Percentiles rank a stretch among this genome's conserved stretches.
phyloP scores from a whole-genome alignment of 2,113 vertebrate species.

The Pachyramphus minor region DNA sequence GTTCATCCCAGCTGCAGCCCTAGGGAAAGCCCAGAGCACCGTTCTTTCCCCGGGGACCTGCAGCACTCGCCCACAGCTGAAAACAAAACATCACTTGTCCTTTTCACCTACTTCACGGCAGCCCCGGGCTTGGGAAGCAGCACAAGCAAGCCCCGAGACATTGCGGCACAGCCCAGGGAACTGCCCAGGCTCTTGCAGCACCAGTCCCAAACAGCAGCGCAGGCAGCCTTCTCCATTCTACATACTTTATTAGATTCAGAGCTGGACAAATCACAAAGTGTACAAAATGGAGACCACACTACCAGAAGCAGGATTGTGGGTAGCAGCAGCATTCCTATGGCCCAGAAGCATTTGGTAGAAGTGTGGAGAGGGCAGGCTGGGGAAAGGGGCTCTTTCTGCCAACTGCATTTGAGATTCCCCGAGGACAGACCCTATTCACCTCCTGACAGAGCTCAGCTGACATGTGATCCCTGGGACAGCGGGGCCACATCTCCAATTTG shows the following conservation, averaged over 20 bases:
- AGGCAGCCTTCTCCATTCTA: constrained; percentile 57
- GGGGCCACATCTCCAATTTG: neutral
- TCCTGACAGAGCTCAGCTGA: neutral
- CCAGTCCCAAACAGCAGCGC: neutral
- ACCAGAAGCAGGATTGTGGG: constrained; percentile 72
- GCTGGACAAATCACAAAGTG: constrained; percentile 85
- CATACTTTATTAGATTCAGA: constrained; percentile 81
- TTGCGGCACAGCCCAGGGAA: neutral
- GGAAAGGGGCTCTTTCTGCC: constrained; percentile 24
- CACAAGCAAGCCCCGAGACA: neutral
- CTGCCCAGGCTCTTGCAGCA: neutral
- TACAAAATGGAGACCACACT: constrained; percentile 86
- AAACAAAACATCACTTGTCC: neutral
- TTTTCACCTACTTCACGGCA: neutral
- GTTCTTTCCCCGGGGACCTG: neutral
- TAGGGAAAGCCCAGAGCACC: neutral
- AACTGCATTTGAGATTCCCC: neutral
- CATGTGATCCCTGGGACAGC: neutral
- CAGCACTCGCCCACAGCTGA: neutral
- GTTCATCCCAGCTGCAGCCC: neutral
- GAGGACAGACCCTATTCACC: neutral
- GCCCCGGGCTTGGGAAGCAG: neutral
- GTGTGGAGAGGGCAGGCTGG: neutral
- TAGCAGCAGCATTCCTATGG: constrained; percentile 57
- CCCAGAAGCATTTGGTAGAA: constrained; percentile 35